These are phyloP conservation scores for Tolmerus cingulatus DNA, from an alignment of 2,888 invertebrate genomes.

Conservation along the genomic window DNA sequence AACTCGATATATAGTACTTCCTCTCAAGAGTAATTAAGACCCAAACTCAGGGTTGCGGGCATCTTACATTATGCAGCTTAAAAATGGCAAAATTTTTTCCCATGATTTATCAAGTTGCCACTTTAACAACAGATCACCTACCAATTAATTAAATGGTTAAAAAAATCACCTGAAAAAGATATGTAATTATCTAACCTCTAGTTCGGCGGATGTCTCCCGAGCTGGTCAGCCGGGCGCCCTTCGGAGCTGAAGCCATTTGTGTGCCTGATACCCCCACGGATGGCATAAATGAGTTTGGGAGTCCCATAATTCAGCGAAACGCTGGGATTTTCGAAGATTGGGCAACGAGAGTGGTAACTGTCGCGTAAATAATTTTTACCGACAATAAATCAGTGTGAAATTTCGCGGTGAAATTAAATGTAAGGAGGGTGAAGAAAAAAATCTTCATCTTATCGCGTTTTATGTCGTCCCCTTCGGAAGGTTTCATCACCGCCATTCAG, in stretches of 20 bases:
- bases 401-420: neutral
- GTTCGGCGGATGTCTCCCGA: neutral
- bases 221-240: neutral
- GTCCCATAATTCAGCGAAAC: neutral
- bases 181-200: neutral
- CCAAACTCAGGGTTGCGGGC: neutral
- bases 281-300: neutral
- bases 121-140: neutral
- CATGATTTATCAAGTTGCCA: neutral
- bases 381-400: slow-evolving; percentile 13
- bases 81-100: neutral
- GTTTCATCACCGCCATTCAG: neutral
- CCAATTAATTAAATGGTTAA: neutral
- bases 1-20: neutral
- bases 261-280: neutral
- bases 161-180: neutral
- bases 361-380: slow-evolving; percentile 19
- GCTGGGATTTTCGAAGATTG: neutral
- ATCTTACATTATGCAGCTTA: neutral
- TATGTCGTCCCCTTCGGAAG: neutral
- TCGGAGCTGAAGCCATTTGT: neutral
- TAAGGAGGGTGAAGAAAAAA: neutral
- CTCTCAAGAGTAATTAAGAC: neutral
- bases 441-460: neutral
- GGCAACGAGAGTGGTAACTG: slow-evolving; percentile 3